A percentile compares a stretch with the other conserved stretches of the same genome.
Evolutionary conservation across 2,113 vertebrate species (phyloP).

Genomic region (Hyla sarda): DNA sequence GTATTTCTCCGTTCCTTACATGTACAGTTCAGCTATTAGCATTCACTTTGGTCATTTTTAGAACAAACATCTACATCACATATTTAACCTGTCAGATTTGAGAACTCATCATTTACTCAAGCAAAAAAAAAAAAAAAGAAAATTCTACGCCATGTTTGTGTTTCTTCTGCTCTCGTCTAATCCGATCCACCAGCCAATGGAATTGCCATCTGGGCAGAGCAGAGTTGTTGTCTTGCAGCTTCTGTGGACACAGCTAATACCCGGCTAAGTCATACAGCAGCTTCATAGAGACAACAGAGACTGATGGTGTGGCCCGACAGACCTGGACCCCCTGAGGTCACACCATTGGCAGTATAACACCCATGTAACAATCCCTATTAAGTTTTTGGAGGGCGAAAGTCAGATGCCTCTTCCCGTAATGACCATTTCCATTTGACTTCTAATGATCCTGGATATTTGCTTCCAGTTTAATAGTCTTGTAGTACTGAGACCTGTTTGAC

Average conservation of each 20-base stretch:
- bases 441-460: constrained; percentile 49
- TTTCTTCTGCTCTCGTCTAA: not conserved
- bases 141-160: not conserved
- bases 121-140: not conserved
- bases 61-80: not conserved
- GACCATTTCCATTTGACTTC: constrained; percentile 56
- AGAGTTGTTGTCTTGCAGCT: too few relatives aligned
- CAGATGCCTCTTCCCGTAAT: constrained; percentile 33
- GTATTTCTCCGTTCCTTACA: too few relatives aligned
- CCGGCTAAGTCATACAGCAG: constrained; percentile 23
- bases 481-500: constrained; percentile 54
- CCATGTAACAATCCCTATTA: constrained; percentile 42
- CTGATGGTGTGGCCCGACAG: constrained; percentile 26
- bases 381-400: constrained; percentile 23
- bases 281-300: constrained; percentile 13
- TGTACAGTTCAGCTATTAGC: too few relatives aligned
- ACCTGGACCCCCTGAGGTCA: constrained; percentile 26
- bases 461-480: constrained; percentile 46
- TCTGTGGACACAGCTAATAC: not conserved
- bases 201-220: not conserved
- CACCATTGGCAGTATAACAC: constrained; percentile 23
- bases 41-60: too few relatives aligned
- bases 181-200: not conserved
- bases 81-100: not conserved
- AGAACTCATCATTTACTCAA: not conserved